A percentile compares a stretch with the other conserved stretches of the same genome.
These are phyloP conservation scores for Bembecia ichneumoniformis DNA, from an alignment of 2,888 invertebrate genomes.

Conservation along the genomic window DNA sequence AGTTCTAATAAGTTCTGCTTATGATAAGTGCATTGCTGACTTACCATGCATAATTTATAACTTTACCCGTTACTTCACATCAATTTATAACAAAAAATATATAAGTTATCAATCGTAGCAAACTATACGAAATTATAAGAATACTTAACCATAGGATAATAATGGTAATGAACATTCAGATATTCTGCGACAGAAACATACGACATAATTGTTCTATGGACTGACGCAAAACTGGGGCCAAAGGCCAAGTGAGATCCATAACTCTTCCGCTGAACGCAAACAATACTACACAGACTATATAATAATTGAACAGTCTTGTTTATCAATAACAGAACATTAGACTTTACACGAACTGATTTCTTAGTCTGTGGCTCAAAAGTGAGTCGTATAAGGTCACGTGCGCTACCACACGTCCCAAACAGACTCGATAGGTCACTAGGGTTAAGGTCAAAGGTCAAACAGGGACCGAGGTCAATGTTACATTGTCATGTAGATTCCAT, in stretches of 20 bases:
- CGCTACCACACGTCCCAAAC: constrained; percentile 45
- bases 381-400: constrained; percentile 28
- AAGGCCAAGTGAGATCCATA: constrained; percentile 54
- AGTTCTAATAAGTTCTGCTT: too few species aligned
- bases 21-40: too few species aligned
- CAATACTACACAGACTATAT: constrained; percentile 28
- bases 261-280: constrained; percentile 35
- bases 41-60: too few species aligned
- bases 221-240: constrained; percentile 57
- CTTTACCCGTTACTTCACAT: too few species aligned
- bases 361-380: constrained; percentile 5
- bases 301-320: constrained; percentile 1
- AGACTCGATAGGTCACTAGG: constrained; percentile 45
- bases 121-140: too few species aligned
- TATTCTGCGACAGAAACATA: constrained; percentile 34
- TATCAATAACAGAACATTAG: constrained; percentile 8
- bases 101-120: too few species aligned
- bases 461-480: constrained; percentile 49
- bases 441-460: constrained; percentile 40
- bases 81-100: too few species aligned
- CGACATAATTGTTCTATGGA: constrained; percentile 56
- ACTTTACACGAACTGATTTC: background rate
- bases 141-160: constrained; percentile 3
- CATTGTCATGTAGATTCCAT: constrained; percentile 51
- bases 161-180: constrained; percentile 39